phyloP scores from a whole-genome alignment of 2,888 invertebrate species.

The Clusia tigrina region DNA sequence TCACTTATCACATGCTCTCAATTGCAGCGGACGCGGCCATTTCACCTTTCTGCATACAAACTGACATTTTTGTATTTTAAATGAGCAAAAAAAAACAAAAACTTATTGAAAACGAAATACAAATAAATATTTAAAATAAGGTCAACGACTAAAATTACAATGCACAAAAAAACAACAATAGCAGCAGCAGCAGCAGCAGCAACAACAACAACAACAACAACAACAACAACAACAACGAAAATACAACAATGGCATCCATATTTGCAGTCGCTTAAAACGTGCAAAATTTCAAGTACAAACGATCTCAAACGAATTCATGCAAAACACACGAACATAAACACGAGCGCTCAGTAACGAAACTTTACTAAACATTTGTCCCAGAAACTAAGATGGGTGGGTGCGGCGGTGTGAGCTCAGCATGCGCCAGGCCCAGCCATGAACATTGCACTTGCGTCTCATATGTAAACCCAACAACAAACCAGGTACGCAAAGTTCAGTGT shows the following conservation, averaged over 20 bases:
- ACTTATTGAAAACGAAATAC: background rate
- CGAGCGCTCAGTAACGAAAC: too few relatives aligned
- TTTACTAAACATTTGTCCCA: too few relatives aligned
- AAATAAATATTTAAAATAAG: background rate
- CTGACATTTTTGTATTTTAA: slow-evolving; percentile 2
- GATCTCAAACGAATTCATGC: background rate
- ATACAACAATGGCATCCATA: too few relatives aligned
- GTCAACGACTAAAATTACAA: slow-evolving; percentile 4
- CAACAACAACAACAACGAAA: background rate
- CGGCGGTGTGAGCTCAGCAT: too few relatives aligned
- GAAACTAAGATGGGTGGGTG: background rate
- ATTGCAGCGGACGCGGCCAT: background rate
- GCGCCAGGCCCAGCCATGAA: background rate
- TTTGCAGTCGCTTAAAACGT: background rate
- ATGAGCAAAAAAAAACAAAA: background rate
- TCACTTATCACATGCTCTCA: background rate
- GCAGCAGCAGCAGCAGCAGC: background rate
- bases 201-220: background rate
- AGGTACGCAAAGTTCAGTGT: background rate
- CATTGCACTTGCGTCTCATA: background rate
- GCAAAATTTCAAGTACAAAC: background rate
- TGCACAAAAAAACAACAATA: background rate
- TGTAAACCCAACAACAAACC: too few relatives aligned
- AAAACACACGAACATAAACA: background rate
- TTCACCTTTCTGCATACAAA: slow-evolving; percentile 8